A percentile compares a stretch with the other conserved stretches of the same genome.
phyloP scores from a whole-genome alignment of 2,113 vertebrate species.

The Drymodes brunneopygia region DNA sequence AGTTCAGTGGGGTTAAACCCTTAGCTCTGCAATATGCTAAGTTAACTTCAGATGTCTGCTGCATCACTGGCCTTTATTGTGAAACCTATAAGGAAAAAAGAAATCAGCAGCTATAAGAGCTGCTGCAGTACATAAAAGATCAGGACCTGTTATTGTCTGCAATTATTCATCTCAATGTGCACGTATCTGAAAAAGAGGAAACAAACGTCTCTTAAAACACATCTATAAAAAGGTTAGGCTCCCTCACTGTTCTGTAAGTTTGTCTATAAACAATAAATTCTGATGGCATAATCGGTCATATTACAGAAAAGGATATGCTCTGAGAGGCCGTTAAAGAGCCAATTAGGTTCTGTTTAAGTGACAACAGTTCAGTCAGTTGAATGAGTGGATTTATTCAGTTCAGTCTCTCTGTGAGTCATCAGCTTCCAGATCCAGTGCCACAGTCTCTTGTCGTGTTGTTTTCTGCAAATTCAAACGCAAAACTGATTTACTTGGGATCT shows the following conservation, averaged over 20 bases:
- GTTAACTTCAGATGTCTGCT: conserved; percentile 61
- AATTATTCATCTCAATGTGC: conserved; percentile 65
- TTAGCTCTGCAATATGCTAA: conserved; percentile 61
- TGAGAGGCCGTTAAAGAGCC: conserved; percentile 65
- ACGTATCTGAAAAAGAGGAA: conserved; percentile 55
- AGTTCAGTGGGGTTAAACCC: conserved; percentile 63
- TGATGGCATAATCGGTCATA: conserved; percentile 66
- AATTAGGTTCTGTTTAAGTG: conserved; percentile 70
- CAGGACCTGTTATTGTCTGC: conserved; percentile 58
- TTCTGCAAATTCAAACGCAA: conserved; percentile 45
- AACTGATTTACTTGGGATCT: conserved; percentile 55
- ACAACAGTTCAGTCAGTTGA: conserved; percentile 66
- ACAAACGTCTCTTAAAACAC: conserved; percentile 59
- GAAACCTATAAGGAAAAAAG: conserved; percentile 60
- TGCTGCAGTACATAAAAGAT: conserved; percentile 60
- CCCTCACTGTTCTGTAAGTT: conserved; percentile 54
- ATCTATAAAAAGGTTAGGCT: conserved; percentile 67
- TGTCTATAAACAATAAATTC: conserved; percentile 69
- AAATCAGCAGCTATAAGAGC: conserved; percentile 50
- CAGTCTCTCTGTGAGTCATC: conserved; percentile 58
- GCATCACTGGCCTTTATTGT: conserved; percentile 58
- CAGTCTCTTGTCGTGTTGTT: conserved; percentile 39
- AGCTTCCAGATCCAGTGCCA: conserved; percentile 47
- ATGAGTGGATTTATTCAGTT: conserved; percentile 66
- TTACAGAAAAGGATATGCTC: conserved; percentile 66